phyloP scores from a whole-genome alignment of 2,797 vertebrate species.

The Scyliorhinus canicula region DNA sequence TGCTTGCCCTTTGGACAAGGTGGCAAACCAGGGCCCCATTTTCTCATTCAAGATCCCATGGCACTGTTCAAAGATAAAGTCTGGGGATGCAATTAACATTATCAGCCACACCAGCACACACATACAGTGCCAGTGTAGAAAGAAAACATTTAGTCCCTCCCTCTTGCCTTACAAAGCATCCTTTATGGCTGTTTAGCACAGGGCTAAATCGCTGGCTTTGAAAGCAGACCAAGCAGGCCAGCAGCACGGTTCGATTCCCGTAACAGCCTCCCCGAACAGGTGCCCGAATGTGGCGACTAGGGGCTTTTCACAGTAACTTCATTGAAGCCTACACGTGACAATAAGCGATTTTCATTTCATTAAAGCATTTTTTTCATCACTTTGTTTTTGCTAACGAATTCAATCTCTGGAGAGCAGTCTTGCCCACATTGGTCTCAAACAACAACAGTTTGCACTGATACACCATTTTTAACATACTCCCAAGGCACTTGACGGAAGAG shows the following conservation, averaged over 20 bases:
- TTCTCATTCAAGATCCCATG: not conserved
- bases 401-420: not conserved
- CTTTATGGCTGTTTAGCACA: too few species aligned
- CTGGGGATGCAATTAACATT: not conserved
- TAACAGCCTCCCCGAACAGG: too few species aligned
- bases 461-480: not conserved
- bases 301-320: too few species aligned
- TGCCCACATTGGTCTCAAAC: not conserved
- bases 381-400: not conserved
- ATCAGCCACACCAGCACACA: not conserved
- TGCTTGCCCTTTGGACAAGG: not conserved
- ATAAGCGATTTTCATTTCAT: too few species aligned
- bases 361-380: not conserved
- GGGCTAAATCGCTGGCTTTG: too few species aligned
- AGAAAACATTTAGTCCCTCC: not conserved
- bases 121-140: not conserved
- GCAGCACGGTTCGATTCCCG: too few species aligned
- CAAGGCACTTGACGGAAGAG: not conserved
- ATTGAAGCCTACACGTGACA: too few species aligned
- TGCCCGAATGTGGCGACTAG: too few species aligned
- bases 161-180: not conserved
- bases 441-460: not conserved
- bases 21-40: not conserved
- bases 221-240: too few species aligned
- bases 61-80: not conserved